phyloP scores from a whole-genome alignment of 1,140 invertebrate genomes.

The Polypedilum vanderplanki region DNA sequence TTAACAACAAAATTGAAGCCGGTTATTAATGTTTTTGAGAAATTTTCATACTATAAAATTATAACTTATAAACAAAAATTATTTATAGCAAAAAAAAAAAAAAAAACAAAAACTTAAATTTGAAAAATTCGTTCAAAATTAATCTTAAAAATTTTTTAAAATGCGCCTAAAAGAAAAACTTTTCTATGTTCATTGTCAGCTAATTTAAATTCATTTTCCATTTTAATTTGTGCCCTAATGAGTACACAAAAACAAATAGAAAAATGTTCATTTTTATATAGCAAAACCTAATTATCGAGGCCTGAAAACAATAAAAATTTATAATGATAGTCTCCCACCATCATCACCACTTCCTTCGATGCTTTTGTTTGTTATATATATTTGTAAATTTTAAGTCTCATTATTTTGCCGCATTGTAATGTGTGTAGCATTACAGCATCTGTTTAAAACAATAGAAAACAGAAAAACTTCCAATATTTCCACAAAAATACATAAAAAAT shows the following conservation, averaged over 20 bases:
- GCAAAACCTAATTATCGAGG: conserved; percentile 6
- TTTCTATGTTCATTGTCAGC: too few species aligned
- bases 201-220: background rate
- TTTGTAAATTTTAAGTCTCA: background rate
- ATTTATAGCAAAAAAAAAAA: too few species aligned
- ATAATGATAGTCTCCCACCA: background rate
- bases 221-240: background rate
- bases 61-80: too few species aligned
- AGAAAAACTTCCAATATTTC: background rate
- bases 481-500: background rate
- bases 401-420: background rate
- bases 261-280: conserved; percentile 2
- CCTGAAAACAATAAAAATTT: conserved; percentile 19
- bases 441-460: background rate
- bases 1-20: too few species aligned
- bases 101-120: too few species aligned
- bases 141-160: too few species aligned
- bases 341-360: background rate
- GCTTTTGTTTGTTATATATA: background rate
- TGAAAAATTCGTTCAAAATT: too few species aligned
- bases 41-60: too few species aligned
- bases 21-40: too few species aligned
- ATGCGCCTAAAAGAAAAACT: too few species aligned
- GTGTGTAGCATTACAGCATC: conserved; percentile 3
- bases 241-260: background rate